Evolutionary conservation across 2,113 vertebrate species (phyloP).

Genomic region (Heteronetta atricapilla): DNA sequence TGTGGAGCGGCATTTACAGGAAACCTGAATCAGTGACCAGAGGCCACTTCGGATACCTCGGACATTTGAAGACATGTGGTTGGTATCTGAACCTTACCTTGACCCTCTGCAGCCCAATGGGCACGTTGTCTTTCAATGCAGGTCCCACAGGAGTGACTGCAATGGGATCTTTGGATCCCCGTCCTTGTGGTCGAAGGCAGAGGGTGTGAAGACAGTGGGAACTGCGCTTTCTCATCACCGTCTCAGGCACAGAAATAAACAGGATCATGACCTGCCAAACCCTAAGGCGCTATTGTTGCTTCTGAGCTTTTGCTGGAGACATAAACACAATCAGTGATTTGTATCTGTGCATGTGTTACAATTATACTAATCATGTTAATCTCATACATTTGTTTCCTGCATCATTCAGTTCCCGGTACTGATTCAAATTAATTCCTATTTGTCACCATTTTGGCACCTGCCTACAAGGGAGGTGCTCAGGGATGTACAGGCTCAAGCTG

Average conservation of each 20-base stretch:
- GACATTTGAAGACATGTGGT: neutral
- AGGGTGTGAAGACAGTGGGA: neutral
- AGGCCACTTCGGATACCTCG: neutral
- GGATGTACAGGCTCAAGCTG: neutral
- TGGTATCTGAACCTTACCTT: neutral
- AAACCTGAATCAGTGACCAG: neutral
- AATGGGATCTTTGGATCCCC: neutral
- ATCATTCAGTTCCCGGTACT: neutral
- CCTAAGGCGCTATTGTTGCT: neutral
- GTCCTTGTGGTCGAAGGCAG: neutral
- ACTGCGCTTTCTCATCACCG: neutral
- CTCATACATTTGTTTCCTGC: neutral
- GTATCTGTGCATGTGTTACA: neutral
- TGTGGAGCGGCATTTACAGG: neutral
- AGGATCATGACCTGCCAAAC: neutral
- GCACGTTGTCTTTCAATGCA: neutral
- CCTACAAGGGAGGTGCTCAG: neutral
- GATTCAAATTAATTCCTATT: neutral
- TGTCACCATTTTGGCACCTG: neutral
- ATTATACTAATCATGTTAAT: neutral
- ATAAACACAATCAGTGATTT: neutral
- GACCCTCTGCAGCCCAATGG: neutral
- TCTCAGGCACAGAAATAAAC: neutral
- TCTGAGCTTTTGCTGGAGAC: neutral
- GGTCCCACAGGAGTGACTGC: neutral